phyloP scores from a whole-genome alignment of 2,888 invertebrate genomes.

The Agrenia bidenticulata region DNA sequence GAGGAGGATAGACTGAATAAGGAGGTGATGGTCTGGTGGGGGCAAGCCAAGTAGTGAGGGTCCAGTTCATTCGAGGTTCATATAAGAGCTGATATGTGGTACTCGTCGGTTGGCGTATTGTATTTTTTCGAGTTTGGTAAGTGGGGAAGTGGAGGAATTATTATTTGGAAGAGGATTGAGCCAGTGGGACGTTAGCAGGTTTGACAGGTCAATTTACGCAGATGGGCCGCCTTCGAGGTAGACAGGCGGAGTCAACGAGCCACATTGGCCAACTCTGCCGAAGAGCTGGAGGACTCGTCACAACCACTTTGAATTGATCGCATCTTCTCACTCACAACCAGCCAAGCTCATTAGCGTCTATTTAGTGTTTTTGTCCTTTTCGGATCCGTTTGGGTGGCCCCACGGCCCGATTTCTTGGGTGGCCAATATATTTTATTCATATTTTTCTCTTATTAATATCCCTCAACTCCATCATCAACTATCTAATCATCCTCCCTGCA shows the following conservation, averaged over 20 bases:
- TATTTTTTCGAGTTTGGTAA: neutral
- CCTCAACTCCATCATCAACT: conserved; percentile 12
- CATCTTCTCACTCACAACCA: neutral
- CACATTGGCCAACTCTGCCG: conserved; percentile 49
- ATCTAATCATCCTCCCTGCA: conserved; percentile 12
- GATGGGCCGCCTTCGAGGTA: conserved; percentile 51
- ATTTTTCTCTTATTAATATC: conserved; percentile 13
- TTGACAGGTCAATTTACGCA: conserved; percentile 54
- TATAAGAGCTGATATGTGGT: too few species aligned
- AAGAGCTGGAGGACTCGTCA: conserved; percentile 8
- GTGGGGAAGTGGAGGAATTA: neutral
- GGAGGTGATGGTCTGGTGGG: too few species aligned
- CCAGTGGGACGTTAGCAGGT: conserved; percentile 48
- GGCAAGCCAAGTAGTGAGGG: too few species aligned
- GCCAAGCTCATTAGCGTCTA: conserved; percentile 53
- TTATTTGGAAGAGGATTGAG: conserved; percentile 3
- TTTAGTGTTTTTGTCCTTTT: conserved; percentile 53
- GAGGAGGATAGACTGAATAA: too few species aligned
- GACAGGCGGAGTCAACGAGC: conserved; percentile 48
- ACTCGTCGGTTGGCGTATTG: too few species aligned
- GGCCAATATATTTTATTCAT: conserved; percentile 36
- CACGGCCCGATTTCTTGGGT: conserved; percentile 50
- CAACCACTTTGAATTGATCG: conserved; percentile 3
- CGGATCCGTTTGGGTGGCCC: conserved; percentile 52
- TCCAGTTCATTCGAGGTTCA: too few species aligned